Conservation (phyloP, 2,113 vertebrate genomes). For the Orientallactaga bullata region DNA sequence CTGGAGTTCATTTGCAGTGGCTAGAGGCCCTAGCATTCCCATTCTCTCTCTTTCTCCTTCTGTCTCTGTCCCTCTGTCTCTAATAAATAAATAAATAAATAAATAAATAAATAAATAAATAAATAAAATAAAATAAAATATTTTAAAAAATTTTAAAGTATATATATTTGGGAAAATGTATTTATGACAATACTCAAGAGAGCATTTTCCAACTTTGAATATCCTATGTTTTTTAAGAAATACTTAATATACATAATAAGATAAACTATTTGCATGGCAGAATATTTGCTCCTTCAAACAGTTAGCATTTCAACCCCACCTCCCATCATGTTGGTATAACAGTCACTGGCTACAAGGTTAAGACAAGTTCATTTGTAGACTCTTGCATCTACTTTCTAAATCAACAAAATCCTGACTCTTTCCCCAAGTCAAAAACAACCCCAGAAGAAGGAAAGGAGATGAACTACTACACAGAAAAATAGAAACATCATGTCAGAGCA, state of each 20-base stretch:
- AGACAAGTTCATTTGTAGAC: constrained; percentile 71
- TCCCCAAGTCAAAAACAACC: constrained; percentile 63
- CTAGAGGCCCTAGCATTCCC: no score
- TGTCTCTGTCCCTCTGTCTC: no score
- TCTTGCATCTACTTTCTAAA: constrained; percentile 69
- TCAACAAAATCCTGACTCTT: constrained; percentile 66
- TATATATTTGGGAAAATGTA: no score
- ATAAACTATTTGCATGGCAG: constrained; percentile 62
- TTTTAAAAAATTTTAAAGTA: no score
- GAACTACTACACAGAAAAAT: constrained; percentile 63
- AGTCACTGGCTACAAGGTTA: constrained; percentile 45
- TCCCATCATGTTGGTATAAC: constrained; percentile 42
- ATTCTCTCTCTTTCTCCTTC: no score
- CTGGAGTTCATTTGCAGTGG: no score
- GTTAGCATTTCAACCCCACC: constrained; percentile 56
- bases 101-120: no score
- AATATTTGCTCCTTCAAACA: constrained; percentile 55
- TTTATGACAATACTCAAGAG: not conserved
- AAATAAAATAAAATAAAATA: no score
- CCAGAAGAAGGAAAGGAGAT: constrained; percentile 56
- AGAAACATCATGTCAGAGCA: constrained; percentile 68
- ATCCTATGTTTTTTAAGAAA: constrained; percentile 53
- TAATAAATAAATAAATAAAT: no score
- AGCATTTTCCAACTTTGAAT: constrained; percentile 57
- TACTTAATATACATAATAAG: not conserved